These are phyloP conservation scores for Boloria selene DNA, from an alignment of 2,888 invertebrate genomes.

Conservation along the genomic window DNA sequence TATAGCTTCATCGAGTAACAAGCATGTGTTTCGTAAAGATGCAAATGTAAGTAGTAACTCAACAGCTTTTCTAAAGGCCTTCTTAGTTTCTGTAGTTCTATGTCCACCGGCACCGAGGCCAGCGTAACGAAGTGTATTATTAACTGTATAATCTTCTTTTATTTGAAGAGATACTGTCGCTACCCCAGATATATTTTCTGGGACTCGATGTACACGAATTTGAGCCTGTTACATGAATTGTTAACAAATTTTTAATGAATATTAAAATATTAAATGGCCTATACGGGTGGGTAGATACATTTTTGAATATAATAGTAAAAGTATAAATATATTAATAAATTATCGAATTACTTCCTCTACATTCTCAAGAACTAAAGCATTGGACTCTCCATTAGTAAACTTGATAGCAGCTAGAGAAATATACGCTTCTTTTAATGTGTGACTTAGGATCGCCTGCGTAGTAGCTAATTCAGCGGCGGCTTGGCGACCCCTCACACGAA, in stretches of 20 bases:
- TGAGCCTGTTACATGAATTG: conserved; percentile 60
- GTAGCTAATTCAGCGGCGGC: conserved; percentile 61
- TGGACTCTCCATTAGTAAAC: conserved; percentile 75
- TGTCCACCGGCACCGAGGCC: conserved; percentile 73
- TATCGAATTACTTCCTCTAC: conserved; percentile 62
- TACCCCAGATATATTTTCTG: conserved; percentile 74
- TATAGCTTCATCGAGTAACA: conserved; percentile 64
- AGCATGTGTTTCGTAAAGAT: conserved; percentile 70
- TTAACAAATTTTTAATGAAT: no score
- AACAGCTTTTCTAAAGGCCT: conserved; percentile 67
- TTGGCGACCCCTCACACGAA: conserved; percentile 64
- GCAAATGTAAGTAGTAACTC: conserved; percentile 76
- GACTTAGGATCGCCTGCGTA: conserved; percentile 65
- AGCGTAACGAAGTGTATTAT: conserved; percentile 63
- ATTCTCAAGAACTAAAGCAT: conserved; percentile 73
- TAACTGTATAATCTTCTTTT: conserved; percentile 61
- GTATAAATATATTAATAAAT: neutral
- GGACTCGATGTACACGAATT: conserved; percentile 64
- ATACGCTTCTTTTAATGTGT: conserved; percentile 69
- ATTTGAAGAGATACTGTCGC: conserved; percentile 64
- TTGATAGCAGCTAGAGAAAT: conserved; percentile 74
- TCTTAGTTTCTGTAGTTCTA: conserved; percentile 70
- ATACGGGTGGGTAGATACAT: neutral
- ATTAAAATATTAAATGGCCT: neutral
- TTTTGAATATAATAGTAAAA: neutral